Evolutionary conservation across 2,113 vertebrate species (phyloP).

Genomic region (Sphyrna mokarran): DNA sequence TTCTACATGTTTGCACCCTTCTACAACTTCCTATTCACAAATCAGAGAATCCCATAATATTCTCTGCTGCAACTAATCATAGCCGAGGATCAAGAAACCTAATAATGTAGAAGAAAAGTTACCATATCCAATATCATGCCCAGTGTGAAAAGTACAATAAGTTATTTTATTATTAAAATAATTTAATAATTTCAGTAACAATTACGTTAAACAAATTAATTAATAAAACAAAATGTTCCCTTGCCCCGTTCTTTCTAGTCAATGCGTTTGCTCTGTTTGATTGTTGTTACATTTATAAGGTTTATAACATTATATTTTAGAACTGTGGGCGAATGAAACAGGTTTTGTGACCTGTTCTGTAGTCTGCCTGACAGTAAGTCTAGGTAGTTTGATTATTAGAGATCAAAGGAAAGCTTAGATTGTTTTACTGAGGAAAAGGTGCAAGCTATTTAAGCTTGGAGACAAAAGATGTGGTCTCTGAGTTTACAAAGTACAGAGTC

Average conservation of each 20-base stretch:
- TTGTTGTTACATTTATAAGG: not conserved
- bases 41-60: constrained; percentile 17
- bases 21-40: not conserved
- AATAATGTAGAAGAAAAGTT: not conserved
- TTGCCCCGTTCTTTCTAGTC: constrained; percentile 32
- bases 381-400: too few relatives aligned
- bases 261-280: not conserved
- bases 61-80: not conserved
- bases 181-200: constrained; percentile 36
- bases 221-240: constrained; percentile 30
- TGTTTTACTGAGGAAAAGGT: too few relatives aligned
- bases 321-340: too few relatives aligned
- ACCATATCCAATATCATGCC: not conserved
- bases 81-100: constrained; percentile 7
- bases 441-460: too few relatives aligned
- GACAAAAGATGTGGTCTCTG: too few relatives aligned
- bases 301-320: too few relatives aligned
- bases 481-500: too few relatives aligned
- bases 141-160: constrained; percentile 27
- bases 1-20: not conserved
- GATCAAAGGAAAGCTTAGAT: too few relatives aligned
- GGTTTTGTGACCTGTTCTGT: too few relatives aligned
- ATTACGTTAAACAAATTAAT: not conserved
- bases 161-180: too few relatives aligned
- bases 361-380: too few relatives aligned